Conservation (phyloP, 2,888 invertebrate genomes). For the Drosophila bunnanda region DNA sequence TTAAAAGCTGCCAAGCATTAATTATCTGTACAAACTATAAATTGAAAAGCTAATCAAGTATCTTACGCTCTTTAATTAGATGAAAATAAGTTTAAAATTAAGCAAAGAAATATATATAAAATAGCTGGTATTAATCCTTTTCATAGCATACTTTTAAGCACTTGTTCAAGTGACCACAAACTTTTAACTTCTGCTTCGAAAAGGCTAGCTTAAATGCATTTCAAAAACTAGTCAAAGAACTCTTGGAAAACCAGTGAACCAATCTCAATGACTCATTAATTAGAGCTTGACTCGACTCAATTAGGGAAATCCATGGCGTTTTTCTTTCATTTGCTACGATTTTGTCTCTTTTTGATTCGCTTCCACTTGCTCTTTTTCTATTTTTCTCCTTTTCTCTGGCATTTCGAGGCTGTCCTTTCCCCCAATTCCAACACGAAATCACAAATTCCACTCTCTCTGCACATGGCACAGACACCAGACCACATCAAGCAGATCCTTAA, state of each 20-base stretch:
- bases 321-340: conserved; percentile 14
- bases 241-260: conserved; percentile 1
- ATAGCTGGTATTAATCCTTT: not conserved
- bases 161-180: not conserved
- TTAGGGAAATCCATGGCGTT: conserved; percentile 44
- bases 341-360: conserved; percentile 14
- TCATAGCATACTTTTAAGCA: not conserved
- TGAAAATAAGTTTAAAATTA: no score
- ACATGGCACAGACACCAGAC: conserved; percentile 33
- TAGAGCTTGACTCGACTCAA: conserved; percentile 48
- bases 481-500: conserved; percentile 1
- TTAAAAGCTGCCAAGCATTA: not conserved
- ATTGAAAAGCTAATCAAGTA: not conserved
- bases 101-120: not conserved
- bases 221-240: not conserved
- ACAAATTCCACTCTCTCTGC: conserved; percentile 15
- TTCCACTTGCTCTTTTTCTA: not conserved
- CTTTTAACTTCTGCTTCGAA: not conserved
- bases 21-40: not conserved
- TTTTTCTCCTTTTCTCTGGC: not conserved
- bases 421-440: conserved; percentile 6
- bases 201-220: not conserved
- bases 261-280: conserved; percentile 23
- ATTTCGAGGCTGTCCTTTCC: conserved; percentile 19
- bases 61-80: no score